Percentiles rank a stretch among this genome's conserved stretches.
Conservation (phyloP, 2,888 invertebrate species). For the Sminthurinus aureus region DNA sequence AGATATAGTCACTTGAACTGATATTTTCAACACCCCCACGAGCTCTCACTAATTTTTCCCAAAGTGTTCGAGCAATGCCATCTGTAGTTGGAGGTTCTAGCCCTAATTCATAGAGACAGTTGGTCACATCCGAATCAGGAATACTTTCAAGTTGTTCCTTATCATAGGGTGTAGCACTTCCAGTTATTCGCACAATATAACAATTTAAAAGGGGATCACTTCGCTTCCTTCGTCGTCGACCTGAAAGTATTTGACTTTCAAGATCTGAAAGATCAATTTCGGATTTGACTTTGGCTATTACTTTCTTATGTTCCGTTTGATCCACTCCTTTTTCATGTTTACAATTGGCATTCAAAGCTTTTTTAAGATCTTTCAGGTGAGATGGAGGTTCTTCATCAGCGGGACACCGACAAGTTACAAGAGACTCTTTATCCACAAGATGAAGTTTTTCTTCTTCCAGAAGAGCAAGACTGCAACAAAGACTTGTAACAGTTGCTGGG, state of each 20-base stretch:
- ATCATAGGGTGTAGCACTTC: constrained; percentile 50
- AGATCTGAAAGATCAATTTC: constrained; percentile 53
- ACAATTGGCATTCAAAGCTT: constrained; percentile 50
- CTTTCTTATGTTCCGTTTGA: constrained; percentile 37
- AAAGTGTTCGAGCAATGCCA: constrained; percentile 44
- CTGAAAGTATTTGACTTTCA: constrained; percentile 52
- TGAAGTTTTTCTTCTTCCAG: constrained; percentile 51
- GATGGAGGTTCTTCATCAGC: constrained; percentile 54
- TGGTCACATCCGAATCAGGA: constrained; percentile 44
- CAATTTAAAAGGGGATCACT: constrained; percentile 45
- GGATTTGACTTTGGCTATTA: constrained; percentile 50
- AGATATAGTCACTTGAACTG: constrained; percentile 37
- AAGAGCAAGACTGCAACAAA: constrained; percentile 54
- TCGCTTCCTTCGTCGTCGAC: constrained; percentile 6
- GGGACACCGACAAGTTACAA: constrained; percentile 52
- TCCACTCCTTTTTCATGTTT: constrained; percentile 49
- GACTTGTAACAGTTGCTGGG: constrained; percentile 48
- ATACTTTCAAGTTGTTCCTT: constrained; percentile 50
- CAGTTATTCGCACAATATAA: constrained; percentile 51
- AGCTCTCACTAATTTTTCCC: constrained; percentile 51
- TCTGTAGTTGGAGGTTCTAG: constrained; percentile 46
- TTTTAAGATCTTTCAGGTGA: constrained; percentile 53
- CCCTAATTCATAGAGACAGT: constrained; percentile 56
- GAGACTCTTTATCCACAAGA: constrained; percentile 45
- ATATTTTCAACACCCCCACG: constrained; percentile 33